Evolutionary conservation across 2,888 invertebrate species (phyloP), one percentile per base, ranked within the genome.

Genomic region (Thera britannica): DNA sequence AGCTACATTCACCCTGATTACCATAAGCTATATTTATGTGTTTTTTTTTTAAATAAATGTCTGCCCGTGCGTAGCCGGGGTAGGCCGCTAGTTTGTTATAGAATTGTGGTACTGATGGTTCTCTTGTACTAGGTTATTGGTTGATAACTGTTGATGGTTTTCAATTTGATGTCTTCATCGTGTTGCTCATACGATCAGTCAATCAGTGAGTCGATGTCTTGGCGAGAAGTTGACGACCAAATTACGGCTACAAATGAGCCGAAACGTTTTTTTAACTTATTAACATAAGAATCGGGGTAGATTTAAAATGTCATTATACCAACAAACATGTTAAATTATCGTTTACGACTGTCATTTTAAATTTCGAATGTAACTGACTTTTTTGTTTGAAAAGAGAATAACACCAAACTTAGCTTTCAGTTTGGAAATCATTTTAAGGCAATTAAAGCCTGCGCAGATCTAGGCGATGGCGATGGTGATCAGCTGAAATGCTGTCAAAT

Each of bases 81-180:
- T 0, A 38, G 4, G 38, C 38, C 3, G 38, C 38, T 38, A 38
- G 3, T 38, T 38, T 38, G 3, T 38, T 38, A 3, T 6, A 7
- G 44, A 46, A 9, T 68, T 68, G 65, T 48, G 23, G 2, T 68
- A 65, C 68, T 68, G n/a, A n/a, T n/a, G 44, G 2, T 56, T 9
- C 7, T 23, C 34, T 1, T 66, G 41, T 58, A 81, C 79, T 82
- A 84, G 80, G 12, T 60, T 70, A 70, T 66, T 63, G 70, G 63
- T 58, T 66, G 66, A 59, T 70, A 80, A 84, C 84, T 80, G 85
- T 78, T 86, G 90, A 87, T 90, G 88, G 84, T 91, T 91, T 91
- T 91, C 90, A 92, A 92, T 92, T 92, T 90, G 90, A 89, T 88
- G 87, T 90, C 85, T 91, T 87, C 87, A 89, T 88, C 83, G 72